Evolutionary conservation across 2,888 invertebrate genomes (phyloP), one percentile per base, ranked within the genome.

Genomic region (Campoletis raptor): DNA sequence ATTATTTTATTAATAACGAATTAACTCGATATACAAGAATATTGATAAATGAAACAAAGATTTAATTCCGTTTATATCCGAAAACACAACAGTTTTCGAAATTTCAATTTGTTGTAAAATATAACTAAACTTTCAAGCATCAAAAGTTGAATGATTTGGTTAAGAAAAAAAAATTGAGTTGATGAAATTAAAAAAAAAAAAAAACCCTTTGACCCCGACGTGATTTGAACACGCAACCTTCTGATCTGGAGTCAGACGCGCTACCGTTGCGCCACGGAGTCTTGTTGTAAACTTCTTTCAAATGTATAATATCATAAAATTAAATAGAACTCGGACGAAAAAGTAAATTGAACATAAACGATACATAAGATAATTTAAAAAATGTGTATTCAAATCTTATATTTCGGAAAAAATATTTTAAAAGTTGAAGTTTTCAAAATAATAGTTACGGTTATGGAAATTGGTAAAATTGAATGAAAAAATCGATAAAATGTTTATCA

Each of bases 161-260:
- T 15, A 12, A 57, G 2, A 54, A 6, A 37, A 24, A 45, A 18
- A 30, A 10, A 6, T n/a, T 12, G 6, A 10, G 21, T 21, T n/a
- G 5, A n/a, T 2, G n/a, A 3, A 30, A 45, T 9, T 0, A 6
- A 64, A 36, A 52, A 76, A 74, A 79, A 82, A 85, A 79, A 74
- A 76, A 37, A 73, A 10, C 21, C 24, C 2, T 77, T 21, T 90
- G 97, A 98, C 97, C 97, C 97, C 97, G 97, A 97, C 97, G 97
- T 97, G 98, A 98, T 97, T 98, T 97, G 98, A 98, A 98, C 98
- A 98, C 98, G 97, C 97, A 98, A 97, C 98, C 98, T 98, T 98
- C 98, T 97, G 98, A 98, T 98, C 98, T 98, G 98, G 98, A 98
- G 98, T 98, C 98, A 97, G 98, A 98, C 98, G 98, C 98, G 98